These are phyloP conservation scores for Orchesella cincta DNA, from an alignment of 1,140 invertebrate genomes.

Conservation along the genomic window DNA sequence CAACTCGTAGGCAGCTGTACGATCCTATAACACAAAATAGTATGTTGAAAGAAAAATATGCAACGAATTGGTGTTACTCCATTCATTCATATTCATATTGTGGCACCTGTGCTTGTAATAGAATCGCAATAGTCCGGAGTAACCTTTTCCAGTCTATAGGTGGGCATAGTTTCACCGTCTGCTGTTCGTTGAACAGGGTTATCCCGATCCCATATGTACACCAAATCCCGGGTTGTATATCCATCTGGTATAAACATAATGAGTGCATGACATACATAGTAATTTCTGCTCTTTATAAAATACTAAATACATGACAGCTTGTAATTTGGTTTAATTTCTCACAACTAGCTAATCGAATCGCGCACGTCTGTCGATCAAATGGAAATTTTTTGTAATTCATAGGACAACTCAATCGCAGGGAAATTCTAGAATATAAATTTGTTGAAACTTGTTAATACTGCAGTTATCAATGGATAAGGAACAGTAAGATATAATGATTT, in stretches of 20 bases:
- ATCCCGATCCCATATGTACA: conserved; percentile 55
- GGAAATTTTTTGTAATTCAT: conserved; percentile 60
- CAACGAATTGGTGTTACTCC: not conserved
- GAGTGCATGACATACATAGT: conserved; percentile 4
- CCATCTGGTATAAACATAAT: conserved; percentile 52
- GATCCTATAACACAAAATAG: not conserved
- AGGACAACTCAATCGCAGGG: conserved; percentile 58
- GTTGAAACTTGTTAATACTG: not conserved
- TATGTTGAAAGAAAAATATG: not conserved
- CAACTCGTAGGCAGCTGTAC: conserved; percentile 35
- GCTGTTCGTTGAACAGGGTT: conserved; percentile 55
- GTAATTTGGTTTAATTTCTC: conserved; percentile 51
- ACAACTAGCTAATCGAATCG: conserved; percentile 60
- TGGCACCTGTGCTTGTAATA: conserved; percentile 59
- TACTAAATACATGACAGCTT: not conserved
- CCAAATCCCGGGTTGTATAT: conserved; percentile 55
- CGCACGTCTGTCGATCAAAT: conserved; percentile 58
- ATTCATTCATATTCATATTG: not conserved
- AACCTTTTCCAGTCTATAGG: conserved; percentile 56
- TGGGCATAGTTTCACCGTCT: conserved; percentile 55
- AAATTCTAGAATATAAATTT: conserved; percentile 52
- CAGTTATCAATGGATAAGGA: not conserved
- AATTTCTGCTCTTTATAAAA: too few species aligned
- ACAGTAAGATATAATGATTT: conserved; percentile 14
- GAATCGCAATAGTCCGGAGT: conserved; percentile 59